These are phyloP conservation scores for Pterocles gutturalis DNA, from an alignment of 2,113 vertebrate species.

Conservation along the genomic window DNA sequence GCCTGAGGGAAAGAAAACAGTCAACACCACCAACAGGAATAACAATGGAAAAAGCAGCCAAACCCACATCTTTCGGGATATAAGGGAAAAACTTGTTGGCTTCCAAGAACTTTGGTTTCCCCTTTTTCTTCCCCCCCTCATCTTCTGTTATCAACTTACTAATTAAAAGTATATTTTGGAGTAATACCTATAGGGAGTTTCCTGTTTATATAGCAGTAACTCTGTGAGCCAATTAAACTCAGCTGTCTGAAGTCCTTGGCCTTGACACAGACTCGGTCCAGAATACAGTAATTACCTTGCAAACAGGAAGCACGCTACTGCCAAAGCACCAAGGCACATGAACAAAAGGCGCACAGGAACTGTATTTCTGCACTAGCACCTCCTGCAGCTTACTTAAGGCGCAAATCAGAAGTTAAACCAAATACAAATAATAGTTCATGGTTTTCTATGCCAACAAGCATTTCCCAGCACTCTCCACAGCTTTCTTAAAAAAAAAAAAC, in stretches of 20 bases:
- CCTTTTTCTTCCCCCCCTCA: background rate
- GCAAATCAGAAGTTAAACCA: background rate
- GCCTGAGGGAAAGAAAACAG: background rate
- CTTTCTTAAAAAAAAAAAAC: background rate
- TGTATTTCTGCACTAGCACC: background rate
- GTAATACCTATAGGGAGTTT: conserved; percentile 15
- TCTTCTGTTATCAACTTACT: background rate
- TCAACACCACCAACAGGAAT: background rate
- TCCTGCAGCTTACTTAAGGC: background rate
- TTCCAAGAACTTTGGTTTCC: conserved; percentile 30
- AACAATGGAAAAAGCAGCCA: accelerated
- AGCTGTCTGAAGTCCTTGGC: background rate
- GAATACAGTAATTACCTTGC: background rate
- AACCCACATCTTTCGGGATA: background rate
- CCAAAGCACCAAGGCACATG: background rate
- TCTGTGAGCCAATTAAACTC: background rate
- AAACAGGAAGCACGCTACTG: conserved; percentile 39
- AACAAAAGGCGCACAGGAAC: background rate
- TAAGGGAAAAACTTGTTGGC: background rate
- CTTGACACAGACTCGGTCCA: background rate
- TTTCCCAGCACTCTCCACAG: background rate
- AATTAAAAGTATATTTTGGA: conserved; percentile 13
- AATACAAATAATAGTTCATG: background rate
- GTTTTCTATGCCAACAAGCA: background rate
- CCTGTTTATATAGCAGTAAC: conserved; percentile 45